These are phyloP conservation scores for Syrrhaptes paradoxus DNA, from an alignment of 2,113 vertebrate species.

Conservation along the genomic window DNA sequence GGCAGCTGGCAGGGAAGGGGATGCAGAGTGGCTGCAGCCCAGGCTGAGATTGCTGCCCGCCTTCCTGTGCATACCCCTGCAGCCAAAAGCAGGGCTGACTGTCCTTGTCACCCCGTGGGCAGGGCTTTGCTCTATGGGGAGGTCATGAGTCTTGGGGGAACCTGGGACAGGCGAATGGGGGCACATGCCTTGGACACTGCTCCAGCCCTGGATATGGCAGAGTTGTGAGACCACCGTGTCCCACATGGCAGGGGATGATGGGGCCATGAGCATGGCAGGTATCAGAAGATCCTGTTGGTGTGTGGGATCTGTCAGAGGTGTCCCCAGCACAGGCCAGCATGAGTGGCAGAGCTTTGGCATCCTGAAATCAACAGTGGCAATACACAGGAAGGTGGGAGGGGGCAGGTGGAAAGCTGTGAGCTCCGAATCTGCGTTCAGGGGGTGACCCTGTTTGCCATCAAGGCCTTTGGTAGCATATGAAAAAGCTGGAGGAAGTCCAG, in stretches of 20 bases:
- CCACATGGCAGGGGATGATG: fast-evolving
- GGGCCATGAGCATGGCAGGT: neutral
- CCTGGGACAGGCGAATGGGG: fast-evolving
- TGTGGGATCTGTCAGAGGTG: neutral
- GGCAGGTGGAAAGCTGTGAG: neutral
- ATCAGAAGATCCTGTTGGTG: fast-evolving
- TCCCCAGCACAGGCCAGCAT: neutral
- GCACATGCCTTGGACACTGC: fast-evolving
- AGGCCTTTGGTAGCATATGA: neutral
- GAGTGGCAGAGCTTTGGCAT: neutral
- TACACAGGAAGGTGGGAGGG: fast-evolving
- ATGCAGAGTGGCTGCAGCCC: neutral
- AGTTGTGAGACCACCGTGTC: neutral
- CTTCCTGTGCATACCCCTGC: fast-evolving
- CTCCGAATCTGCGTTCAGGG: fast-evolving
- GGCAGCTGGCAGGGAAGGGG: neutral
- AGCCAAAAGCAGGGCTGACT: fast-evolving
- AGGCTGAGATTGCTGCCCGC: neutral
- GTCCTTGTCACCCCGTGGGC: fast-evolving
- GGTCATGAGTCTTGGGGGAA: neutral
- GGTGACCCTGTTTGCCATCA: neutral
- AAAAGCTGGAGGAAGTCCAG: neutral
- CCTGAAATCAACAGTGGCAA: neutral
- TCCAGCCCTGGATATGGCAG: neutral
- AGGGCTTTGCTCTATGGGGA: neutral